These are phyloP conservation scores for Listronotus oregonensis DNA, from an alignment of 1,140 invertebrate species.

Conservation along the genomic window DNA sequence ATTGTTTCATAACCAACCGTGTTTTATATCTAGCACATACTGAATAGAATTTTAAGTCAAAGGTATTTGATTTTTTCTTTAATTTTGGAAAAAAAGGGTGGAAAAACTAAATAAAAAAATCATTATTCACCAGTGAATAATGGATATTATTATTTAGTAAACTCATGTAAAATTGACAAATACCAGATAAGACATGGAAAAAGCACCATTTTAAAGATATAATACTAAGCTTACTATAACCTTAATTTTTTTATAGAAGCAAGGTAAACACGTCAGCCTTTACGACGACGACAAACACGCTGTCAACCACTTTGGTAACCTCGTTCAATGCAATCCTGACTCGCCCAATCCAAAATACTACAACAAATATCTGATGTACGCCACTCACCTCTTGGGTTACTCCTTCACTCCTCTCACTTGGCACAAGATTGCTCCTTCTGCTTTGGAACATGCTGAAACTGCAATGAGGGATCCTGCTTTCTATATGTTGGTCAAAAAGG, in stretches of 20 bases:
- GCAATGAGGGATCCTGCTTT: slow-evolving; percentile 69
- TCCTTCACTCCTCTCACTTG: slow-evolving; percentile 55
- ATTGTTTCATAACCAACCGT: no score
- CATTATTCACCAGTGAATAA: no score
- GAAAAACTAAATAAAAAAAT: no score
- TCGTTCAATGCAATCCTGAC: slow-evolving; percentile 60
- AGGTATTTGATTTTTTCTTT: no score
- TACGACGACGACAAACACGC: slow-evolving; percentile 48
- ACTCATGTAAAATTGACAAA: no score
- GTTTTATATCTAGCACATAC: no score
- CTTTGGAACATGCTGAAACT: slow-evolving; percentile 61
- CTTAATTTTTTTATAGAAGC: slow-evolving; percentile 29
- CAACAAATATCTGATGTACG: slow-evolving; percentile 60
- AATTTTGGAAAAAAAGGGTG: no score
- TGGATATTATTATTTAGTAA: no score
- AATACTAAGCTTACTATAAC: no score
- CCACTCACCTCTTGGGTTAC: slow-evolving; percentile 53
- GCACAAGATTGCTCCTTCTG: slow-evolving; percentile 45
- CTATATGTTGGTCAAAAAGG: slow-evolving; percentile 65
- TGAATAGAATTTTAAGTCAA: no score
- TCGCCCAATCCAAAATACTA: slow-evolving; percentile 63
- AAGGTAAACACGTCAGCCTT: slow-evolving; percentile 51
- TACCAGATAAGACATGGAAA: no score
- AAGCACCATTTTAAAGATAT: no score
- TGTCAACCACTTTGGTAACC: slow-evolving; percentile 58